A percentile compares a stretch with the other conserved stretches of the same genome.
phyloP scores from a whole-genome alignment of 2,888 invertebrate species.

The Euproctis similis region DNA sequence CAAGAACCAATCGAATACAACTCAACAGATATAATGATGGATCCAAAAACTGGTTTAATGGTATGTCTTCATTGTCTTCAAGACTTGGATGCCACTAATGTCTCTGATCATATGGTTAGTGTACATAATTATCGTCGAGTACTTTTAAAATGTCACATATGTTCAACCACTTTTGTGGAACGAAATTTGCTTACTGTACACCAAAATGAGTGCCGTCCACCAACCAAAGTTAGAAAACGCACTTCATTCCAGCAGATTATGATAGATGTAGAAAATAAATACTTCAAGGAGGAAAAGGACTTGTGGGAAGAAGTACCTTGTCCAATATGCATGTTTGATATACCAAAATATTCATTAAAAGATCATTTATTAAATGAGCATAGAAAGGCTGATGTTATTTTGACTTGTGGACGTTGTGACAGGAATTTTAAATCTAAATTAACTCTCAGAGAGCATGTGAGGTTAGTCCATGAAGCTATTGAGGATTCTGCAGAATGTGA shows the following conservation, averaged over 20 bases:
- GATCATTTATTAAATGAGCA: constrained; percentile 31
- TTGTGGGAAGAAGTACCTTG: constrained; percentile 16
- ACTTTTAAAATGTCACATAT: constrained; percentile 28
- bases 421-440: constrained; percentile 31
- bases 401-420: constrained; percentile 27
- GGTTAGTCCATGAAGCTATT: constrained; percentile 33
- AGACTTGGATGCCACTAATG: constrained; percentile 21
- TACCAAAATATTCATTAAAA: constrained; percentile 25
- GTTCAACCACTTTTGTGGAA: constrained; percentile 25
- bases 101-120: constrained; percentile 31
- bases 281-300: constrained; percentile 15
- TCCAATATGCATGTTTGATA: constrained; percentile 29
- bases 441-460: constrained; percentile 33
- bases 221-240: constrained; percentile 20
- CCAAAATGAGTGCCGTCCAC: constrained; percentile 22
- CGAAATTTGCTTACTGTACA: constrained; percentile 18
- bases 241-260: constrained; percentile 28
- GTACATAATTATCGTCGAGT: constrained; percentile 30
- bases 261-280: constrained; percentile 19
- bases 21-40: constrained; percentile 26
- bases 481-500: constrained; percentile 33
- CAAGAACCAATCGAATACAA: constrained; percentile 33
- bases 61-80: constrained; percentile 33
- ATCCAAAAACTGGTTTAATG: constrained; percentile 28
- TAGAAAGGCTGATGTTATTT: constrained; percentile 18